Percentiles rank a stretch among this genome's conserved stretches.
Conservation (phyloP, 2,888 invertebrate genomes). For the Spisula solida region DNA sequence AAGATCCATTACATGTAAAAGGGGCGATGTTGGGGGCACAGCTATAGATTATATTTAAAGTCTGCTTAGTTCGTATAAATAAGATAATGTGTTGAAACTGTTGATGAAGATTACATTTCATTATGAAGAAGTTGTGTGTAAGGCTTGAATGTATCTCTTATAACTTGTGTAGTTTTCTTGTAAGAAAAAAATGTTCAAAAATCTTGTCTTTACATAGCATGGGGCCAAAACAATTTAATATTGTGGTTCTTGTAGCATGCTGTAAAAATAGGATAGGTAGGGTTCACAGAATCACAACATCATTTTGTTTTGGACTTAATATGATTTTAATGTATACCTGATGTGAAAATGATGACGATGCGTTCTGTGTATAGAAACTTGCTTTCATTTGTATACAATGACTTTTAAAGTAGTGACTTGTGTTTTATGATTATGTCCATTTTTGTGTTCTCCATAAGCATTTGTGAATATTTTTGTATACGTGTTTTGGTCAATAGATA, state of each 20-base stretch:
- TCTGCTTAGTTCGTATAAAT: neutral
- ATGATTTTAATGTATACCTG: neutral
- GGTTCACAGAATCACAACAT: no score
- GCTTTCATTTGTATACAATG: conserved; percentile 2
- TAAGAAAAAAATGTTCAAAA: neutral
- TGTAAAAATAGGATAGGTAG: no score
- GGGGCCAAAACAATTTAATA: no score
- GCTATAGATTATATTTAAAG: neutral
- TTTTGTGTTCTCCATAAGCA: conserved; percentile 22
- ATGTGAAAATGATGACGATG: neutral
- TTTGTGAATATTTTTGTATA: conserved; percentile 27
- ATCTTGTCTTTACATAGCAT: neutral
- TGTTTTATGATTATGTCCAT: conserved; percentile 16
- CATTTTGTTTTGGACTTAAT: neutral
- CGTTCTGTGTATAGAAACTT: no score
- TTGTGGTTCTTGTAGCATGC: no score
- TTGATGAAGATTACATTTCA: no score
- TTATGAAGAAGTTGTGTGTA: no score
- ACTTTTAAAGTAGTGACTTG: neutral
- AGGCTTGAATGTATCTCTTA: neutral
- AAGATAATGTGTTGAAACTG: neutral
- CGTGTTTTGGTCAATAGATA: conserved; percentile 25
- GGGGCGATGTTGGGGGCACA: no score
- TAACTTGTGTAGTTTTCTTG: neutral
- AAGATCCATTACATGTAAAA: no score